phyloP scores from a whole-genome alignment of 2,797 vertebrate species.

The Naso thynnoides region DNA sequence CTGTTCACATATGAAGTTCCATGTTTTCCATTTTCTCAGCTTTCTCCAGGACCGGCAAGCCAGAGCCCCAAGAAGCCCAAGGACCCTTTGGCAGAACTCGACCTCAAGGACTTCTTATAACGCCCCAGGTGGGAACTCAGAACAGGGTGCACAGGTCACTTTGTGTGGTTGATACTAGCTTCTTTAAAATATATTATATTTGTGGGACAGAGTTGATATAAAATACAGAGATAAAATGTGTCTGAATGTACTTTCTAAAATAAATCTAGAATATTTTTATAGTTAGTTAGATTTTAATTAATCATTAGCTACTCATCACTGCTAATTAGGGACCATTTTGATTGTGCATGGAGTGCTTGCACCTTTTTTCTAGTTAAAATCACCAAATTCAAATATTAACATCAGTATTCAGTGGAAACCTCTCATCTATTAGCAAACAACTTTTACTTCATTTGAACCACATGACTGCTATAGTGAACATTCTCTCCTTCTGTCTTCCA shows the following conservation, averaged over 20 bases:
- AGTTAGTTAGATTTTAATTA: neutral
- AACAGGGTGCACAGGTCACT: neutral
- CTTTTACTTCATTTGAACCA: neutral
- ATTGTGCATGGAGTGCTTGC: neutral
- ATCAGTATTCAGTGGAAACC: neutral
- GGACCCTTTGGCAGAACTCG: constrained; percentile 98
- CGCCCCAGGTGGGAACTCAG: constrained; percentile 83
- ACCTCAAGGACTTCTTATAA: constrained; percentile 99
- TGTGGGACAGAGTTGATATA: too few relatives aligned
- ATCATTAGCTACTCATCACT: neutral
- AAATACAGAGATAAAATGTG: too few relatives aligned
- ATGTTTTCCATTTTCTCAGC: constrained; percentile 75
- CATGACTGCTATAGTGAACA: constrained; percentile 12
- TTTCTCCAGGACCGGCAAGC: constrained; percentile 93
- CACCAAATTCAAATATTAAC: neutral
- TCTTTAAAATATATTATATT: too few relatives aligned
- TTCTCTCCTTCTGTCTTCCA: constrained; percentile 50
- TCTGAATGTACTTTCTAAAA: neutral
- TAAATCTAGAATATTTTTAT: neutral
- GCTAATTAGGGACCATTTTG: neutral
- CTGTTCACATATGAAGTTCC: neutral
- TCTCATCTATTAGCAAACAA: neutral
- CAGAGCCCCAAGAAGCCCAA: constrained; percentile 99
- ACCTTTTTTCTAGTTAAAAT: neutral
- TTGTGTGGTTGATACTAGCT: neutral